A percentile compares a stretch with the other conserved stretches of the same genome.
These are phyloP conservation scores for Heliconius eleuchia DNA, from an alignment of 1,140 invertebrate species.

Conservation along the genomic window DNA sequence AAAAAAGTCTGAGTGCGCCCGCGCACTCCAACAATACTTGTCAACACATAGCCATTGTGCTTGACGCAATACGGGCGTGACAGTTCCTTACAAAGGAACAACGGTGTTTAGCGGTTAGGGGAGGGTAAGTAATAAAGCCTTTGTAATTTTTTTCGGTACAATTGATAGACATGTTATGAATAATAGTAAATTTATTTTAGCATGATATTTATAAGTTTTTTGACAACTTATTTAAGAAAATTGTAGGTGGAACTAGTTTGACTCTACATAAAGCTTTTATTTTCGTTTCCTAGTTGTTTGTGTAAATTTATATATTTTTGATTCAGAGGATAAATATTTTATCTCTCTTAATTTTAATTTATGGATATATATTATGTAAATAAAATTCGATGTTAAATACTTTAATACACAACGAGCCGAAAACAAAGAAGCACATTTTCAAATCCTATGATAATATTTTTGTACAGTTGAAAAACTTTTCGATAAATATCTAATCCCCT, in stretches of 20 bases:
- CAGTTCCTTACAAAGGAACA: slow-evolving; percentile 58
- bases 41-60: slow-evolving; percentile 35
- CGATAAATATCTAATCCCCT: too few relatives aligned
- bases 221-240: not conserved
- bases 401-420: too few relatives aligned
- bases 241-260: not conserved
- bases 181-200: slow-evolving; percentile 1
- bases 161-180: slow-evolving; percentile 10
- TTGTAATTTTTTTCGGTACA: slow-evolving; percentile 20
- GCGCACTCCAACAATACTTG: slow-evolving; percentile 21
- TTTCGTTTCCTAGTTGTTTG: not conserved
- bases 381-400: too few relatives aligned
- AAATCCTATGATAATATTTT: too few relatives aligned
- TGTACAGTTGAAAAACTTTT: too few relatives aligned
- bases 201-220: not conserved
- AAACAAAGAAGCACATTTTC: too few relatives aligned
- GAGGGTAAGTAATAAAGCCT: slow-evolving; percentile 7
- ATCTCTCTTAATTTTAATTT: too few relatives aligned
- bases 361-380: too few relatives aligned
- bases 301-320: too few relatives aligned
- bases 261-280: not conserved
- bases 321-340: too few relatives aligned
- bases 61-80: slow-evolving; percentile 44
- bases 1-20: slow-evolving; percentile 17
- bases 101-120: slow-evolving; percentile 49